Evolutionary conservation across 2,797 vertebrate genomes (phyloP), one percentile per base, ranked within the genome.

Genomic region (Protonibea diacanthus): DNA sequence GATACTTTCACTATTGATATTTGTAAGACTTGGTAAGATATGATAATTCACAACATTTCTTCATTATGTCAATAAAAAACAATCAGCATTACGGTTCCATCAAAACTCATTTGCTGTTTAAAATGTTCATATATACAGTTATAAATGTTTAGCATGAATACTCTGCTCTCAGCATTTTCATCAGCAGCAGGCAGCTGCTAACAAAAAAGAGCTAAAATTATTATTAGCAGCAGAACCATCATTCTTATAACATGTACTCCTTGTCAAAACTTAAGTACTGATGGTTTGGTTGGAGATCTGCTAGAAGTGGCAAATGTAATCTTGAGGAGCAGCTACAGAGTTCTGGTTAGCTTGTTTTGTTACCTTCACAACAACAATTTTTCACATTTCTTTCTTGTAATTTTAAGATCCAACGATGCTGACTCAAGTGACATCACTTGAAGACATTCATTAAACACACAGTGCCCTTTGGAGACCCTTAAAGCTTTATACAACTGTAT

Each of bases 391-490:
- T 38, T 9, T 38, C 33, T 38, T 38, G 33, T 38, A 38, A 38
- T 14, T 44, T 44, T 14, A 44, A 44, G 33, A 38, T 9, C 8
- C 33, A 38, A 38, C 33, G 33, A 13, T 14, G 13, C 49, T 21
- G 49, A 51, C 49, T 51, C 49, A 21, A n/a, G 49, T 51, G 53
- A 55, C 53, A 55, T 56, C 7, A 27, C n/a, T 51, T 51, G 49
- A 51, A 3, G n/a, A 21, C 42, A 44, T 44, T 25, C 6, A 53
- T 25, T 10, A 38, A 10, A 38, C 20, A n/a, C 12, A 40, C 10
- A 40, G 20, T 2, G 12, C 20, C 2, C 10, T 14, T 9, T n/a
- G 11, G 20, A 21, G 2, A 58, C 17, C 5, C 51, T 2, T 14
- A 52, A 51, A n/a, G 49, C 27, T 20, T 38, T 3, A 20, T 33